phyloP scores from a whole-genome alignment of 1,140 invertebrate genomes.

The Wasmannia auropunctata region DNA sequence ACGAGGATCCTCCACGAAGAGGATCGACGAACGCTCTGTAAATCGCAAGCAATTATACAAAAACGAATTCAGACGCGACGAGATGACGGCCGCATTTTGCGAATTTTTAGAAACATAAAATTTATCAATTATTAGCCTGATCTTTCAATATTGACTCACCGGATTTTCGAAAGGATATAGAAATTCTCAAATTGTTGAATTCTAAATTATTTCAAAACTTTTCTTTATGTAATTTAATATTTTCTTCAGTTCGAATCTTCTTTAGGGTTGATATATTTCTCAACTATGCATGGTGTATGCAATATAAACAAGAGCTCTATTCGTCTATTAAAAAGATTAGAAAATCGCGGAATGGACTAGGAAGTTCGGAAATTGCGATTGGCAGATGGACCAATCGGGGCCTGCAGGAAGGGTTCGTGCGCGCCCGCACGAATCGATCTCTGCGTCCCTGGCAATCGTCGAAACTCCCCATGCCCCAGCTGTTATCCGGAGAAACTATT shows the following conservation, averaged over 20 bases:
- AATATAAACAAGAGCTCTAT: not conserved
- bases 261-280: not conserved
- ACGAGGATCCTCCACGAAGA: not conserved
- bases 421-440: slow-evolving; percentile 1
- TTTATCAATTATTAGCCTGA: not conserved
- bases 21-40: not conserved
- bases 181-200: not conserved
- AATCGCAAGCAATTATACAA: not conserved
- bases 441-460: slow-evolving; percentile 76
- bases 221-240: not conserved
- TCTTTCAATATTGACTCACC: not conserved
- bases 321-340: not conserved
- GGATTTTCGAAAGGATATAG: not conserved
- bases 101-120: not conserved
- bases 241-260: not conserved
- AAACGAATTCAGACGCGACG: not conserved
- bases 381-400: not conserved
- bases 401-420: not conserved
- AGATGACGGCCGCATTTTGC: not conserved
- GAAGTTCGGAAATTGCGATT: not conserved
- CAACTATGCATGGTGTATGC: not conserved
- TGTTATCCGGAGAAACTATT: slow-evolving; percentile 81
- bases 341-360: too few relatives aligned
- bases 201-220: not conserved
- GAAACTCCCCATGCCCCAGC: slow-evolving; percentile 76